Conservation (phyloP, 2,888 invertebrate species). For the Clostera curtula region DNA sequence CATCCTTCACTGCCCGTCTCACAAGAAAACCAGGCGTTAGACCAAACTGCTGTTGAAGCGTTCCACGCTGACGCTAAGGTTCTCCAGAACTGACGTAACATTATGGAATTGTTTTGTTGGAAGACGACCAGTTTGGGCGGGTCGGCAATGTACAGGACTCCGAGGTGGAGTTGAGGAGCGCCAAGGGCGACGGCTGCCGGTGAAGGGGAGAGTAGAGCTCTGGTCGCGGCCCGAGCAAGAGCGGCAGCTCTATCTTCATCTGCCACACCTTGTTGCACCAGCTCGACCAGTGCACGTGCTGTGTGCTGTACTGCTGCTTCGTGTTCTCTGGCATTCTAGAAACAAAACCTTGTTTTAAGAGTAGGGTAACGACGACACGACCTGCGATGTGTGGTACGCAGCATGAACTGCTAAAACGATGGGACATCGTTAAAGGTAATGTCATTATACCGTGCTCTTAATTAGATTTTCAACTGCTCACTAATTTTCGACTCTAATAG, state of each 20-base stretch:
- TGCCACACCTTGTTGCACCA: slow-evolving; percentile 58
- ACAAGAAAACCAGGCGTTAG: slow-evolving; percentile 66
- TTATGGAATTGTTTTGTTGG: slow-evolving; percentile 65
- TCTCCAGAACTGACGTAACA: slow-evolving; percentile 72
- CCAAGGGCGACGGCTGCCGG: slow-evolving; percentile 66
- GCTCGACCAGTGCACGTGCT: slow-evolving; percentile 60
- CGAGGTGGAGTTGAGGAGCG: slow-evolving; percentile 66
- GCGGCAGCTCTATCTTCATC: slow-evolving; percentile 55
- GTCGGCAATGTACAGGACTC: slow-evolving; percentile 60
- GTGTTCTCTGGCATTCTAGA: slow-evolving; percentile 58
- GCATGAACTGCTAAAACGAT: too few species aligned
- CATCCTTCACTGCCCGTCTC: slow-evolving; percentile 46
- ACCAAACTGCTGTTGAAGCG: slow-evolving; percentile 59
- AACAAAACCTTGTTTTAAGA: slow-evolving; percentile 1
- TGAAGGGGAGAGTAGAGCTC: slow-evolving; percentile 50
- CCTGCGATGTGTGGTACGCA: too few species aligned
- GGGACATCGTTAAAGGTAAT: too few species aligned
- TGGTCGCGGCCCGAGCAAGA: slow-evolving; percentile 59
- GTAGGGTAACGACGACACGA: too few species aligned
- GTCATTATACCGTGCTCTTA: too few species aligned
- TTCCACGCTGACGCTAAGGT: slow-evolving; percentile 69
- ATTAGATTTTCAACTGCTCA: too few species aligned
- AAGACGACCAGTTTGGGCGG: slow-evolving; percentile 55
- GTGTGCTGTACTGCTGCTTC: slow-evolving; percentile 60
- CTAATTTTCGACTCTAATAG: too few species aligned